Evolutionary conservation across 2,797 vertebrate genomes (phyloP).

Genomic region (Pogonophryne albipinna): DNA sequence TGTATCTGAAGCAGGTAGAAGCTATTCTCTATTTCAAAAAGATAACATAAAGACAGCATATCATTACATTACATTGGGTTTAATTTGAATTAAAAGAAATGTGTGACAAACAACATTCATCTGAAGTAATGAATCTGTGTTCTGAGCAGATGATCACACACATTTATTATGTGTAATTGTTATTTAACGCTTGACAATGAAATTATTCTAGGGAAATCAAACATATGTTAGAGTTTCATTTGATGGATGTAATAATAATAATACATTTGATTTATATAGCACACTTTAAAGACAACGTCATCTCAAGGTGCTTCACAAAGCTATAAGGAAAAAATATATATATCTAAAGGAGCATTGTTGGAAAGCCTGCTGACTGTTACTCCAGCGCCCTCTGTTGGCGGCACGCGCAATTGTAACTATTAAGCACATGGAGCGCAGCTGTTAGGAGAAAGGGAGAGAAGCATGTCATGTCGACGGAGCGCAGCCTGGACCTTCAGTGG

Average conservation of each 20-base stretch:
- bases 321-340: too few species aligned
- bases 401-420: too few species aligned
- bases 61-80: slow-evolving; percentile 9
- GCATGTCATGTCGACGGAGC: too few species aligned
- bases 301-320: too few species aligned
- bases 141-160: neutral
- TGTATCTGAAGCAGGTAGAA: neutral
- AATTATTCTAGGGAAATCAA: neutral
- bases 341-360: too few species aligned
- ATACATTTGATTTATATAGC: too few species aligned
- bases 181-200: neutral
- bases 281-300: too few species aligned
- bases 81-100: slow-evolving; percentile 3
- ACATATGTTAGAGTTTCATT: slow-evolving; percentile 1
- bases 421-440: too few species aligned
- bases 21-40: neutral
- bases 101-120: slow-evolving; percentile 10
- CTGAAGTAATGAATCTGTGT: neutral
- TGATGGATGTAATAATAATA: neutral
- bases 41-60: neutral
- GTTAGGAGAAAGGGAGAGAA: too few species aligned
- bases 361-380: too few species aligned
- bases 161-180: slow-evolving; percentile 7
- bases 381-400: too few species aligned
- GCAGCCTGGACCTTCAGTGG: too few species aligned